phyloP scores from a whole-genome alignment of 2,888 invertebrate species.

The Lapara coniferarum region DNA sequence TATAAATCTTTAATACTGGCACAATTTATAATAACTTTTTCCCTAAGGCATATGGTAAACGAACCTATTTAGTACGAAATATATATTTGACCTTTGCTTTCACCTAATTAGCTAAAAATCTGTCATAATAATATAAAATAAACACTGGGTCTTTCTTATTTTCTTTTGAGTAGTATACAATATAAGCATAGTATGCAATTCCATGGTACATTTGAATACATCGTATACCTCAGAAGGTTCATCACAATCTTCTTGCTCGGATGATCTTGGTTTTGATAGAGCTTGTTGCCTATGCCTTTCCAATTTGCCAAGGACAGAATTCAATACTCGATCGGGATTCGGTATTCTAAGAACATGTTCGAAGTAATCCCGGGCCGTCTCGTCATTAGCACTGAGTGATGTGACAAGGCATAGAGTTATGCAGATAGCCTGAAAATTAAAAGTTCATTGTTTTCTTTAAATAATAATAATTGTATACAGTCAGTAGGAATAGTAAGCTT shows the following conservation, averaged over 20 bases:
- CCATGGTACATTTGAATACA: no score
- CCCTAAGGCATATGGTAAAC: no score
- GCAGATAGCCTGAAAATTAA: slow-evolving; percentile 49
- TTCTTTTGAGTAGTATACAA: no score
- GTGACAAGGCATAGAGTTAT: slow-evolving; percentile 54
- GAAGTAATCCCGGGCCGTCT: slow-evolving; percentile 60
- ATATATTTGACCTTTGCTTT: no score
- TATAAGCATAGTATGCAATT: no score
- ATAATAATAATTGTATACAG: no score
- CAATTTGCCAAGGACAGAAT: slow-evolving; percentile 65
- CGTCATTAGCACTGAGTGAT: slow-evolving; percentile 53
- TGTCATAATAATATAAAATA: no score
- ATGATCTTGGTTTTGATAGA: slow-evolving; percentile 42
- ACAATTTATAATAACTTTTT: no score
- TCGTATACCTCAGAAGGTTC: slow-evolving; percentile 54
- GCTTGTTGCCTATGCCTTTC: slow-evolving; percentile 57
- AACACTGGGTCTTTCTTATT: no score
- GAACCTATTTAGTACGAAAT: no score
- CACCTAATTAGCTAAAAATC: no score
- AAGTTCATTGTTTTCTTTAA: background rate
- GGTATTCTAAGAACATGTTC: slow-evolving; percentile 66
- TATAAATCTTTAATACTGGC: background rate
- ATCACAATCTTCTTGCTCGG: slow-evolving; percentile 56
- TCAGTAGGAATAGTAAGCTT: no score
- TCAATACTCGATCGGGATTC: slow-evolving; percentile 67